Evolutionary conservation across 2,888 invertebrate genomes (phyloP).

Genomic region (Drosophila ustulata): DNA sequence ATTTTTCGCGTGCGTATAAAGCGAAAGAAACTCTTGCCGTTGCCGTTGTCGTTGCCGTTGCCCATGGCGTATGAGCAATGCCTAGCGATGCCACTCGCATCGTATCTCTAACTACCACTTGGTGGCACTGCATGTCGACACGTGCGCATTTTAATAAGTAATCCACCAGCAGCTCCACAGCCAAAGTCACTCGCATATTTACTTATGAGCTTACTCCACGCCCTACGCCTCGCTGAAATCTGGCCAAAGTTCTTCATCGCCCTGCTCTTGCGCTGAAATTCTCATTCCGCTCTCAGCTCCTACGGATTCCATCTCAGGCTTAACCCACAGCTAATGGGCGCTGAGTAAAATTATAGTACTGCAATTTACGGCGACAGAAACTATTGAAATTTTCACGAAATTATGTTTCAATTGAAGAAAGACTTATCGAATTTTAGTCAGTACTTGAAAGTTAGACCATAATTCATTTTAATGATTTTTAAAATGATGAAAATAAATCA

Average conservation of each 20-base stretch:
- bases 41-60: background rate
- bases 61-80: conserved; percentile 63
- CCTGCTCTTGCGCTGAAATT: conserved; percentile 22
- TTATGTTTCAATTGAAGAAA: too few species aligned
- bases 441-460: too few species aligned
- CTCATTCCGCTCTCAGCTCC: conserved; percentile 5
- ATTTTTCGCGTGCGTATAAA: conserved; percentile 73
- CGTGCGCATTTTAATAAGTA: conserved; percentile 73
- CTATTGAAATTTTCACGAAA: too few species aligned
- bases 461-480: too few species aligned
- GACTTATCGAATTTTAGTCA: too few species aligned
- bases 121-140: conserved; percentile 68
- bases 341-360: too few species aligned
- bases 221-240: conserved; percentile 44
- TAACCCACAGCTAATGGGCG: conserved; percentile 26
- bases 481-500: too few species aligned
- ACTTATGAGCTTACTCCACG: conserved; percentile 23
- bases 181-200: conserved; percentile 47
- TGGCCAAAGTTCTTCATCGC: conserved; percentile 46
- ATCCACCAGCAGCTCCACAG: conserved; percentile 21
- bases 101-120: conserved; percentile 66
- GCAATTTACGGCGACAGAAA: too few species aligned
- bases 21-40: conserved; percentile 43
- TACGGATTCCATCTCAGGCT: conserved; percentile 17
- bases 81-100: conserved; percentile 9